Evolutionary conservation across 2,888 invertebrate genomes (phyloP).

Genomic region (Tuta absoluta): DNA sequence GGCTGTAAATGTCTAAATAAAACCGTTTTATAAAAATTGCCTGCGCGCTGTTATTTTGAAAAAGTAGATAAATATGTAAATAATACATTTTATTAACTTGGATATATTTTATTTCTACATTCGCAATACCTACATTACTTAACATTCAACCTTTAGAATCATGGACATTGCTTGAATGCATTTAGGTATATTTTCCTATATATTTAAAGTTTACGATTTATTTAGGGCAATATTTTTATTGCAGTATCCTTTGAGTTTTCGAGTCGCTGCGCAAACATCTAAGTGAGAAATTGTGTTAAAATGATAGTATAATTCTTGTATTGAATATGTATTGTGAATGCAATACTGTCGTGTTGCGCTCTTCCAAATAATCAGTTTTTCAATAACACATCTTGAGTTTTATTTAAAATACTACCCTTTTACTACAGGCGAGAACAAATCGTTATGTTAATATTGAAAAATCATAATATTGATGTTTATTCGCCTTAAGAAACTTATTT

Average conservation of each 20-base stretch:
- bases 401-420: constrained; percentile 46
- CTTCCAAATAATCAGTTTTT: constrained; percentile 78
- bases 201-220: constrained; percentile 37
- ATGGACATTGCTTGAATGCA: constrained; percentile 53
- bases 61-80: background rate
- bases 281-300: constrained; percentile 28
- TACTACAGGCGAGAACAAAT: background rate
- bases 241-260: background rate
- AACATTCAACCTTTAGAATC: constrained; percentile 22
- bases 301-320: constrained; percentile 26
- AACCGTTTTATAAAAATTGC: no score
- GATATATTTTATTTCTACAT: constrained; percentile 27
- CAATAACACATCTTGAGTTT: constrained; percentile 69
- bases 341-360: constrained; percentile 61
- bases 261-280: constrained; percentile 24
- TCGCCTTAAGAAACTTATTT: no score
- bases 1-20: no score
- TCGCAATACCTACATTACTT: constrained; percentile 40
- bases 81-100: constrained; percentile 13
- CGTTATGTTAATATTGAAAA: background rate
- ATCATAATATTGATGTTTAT: no score
- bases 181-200: constrained; percentile 36
- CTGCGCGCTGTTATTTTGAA: no score
- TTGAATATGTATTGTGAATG: constrained; percentile 28
- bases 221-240: constrained; percentile 5